Conservation (phyloP, 2,888 invertebrate species). For the Caenorhabditis becei region DNA sequence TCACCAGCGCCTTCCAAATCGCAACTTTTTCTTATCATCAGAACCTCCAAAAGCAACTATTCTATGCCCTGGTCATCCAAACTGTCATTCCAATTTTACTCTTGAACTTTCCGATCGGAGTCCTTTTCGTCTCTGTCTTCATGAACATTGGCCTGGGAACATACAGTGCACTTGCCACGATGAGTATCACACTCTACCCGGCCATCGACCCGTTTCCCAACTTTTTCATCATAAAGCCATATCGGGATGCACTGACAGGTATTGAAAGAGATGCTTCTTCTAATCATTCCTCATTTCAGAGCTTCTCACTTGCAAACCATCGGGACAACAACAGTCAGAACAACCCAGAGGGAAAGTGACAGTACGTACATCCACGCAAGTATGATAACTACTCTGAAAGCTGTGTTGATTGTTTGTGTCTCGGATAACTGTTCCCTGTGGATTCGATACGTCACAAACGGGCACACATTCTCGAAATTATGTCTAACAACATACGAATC, state of each 20-base stretch:
- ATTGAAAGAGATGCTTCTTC: background rate
- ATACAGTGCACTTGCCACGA: conserved; percentile 13
- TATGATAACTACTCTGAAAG: no score
- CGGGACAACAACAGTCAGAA: no score
- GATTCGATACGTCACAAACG: no score
- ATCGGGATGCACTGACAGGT: conserved; percentile 5
- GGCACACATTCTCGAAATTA: no score
- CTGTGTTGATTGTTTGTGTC: no score
- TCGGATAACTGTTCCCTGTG: no score
- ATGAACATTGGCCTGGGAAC: conserved; percentile 24
- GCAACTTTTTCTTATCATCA: conserved; percentile 11
- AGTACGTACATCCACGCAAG: no score
- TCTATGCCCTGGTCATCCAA: conserved; percentile 37
- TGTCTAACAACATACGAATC: no score
- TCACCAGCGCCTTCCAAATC: background rate
- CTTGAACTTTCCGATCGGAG: conserved; percentile 19
- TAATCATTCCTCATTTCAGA: no score
- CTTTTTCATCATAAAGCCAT: conserved; percentile 29
- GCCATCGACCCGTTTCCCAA: conserved; percentile 34
- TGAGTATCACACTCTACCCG: conserved; percentile 32
- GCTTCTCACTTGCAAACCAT: no score
- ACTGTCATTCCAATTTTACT: conserved; percentile 32
- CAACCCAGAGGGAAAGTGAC: no score
- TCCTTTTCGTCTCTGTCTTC: conserved; percentile 10
- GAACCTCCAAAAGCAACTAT: conserved; percentile 19